These are phyloP conservation scores for Proisotoma minuta DNA, from an alignment of 2,888 invertebrate genomes.

Conservation along the genomic window DNA sequence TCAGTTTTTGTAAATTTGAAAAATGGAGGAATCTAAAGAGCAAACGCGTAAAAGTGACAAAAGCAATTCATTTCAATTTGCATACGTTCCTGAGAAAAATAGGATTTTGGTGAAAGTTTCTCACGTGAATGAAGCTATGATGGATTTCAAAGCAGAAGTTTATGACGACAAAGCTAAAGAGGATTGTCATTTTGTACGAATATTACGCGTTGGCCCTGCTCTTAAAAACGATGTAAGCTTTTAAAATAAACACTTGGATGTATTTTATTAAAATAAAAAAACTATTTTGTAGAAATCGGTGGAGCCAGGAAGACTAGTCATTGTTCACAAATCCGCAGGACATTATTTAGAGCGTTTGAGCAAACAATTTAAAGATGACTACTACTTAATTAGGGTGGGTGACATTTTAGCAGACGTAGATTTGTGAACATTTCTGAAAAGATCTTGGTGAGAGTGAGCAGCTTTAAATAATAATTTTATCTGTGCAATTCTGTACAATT, in stretches of 20 bases:
- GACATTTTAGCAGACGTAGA: constrained; percentile 29
- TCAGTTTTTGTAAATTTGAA: no score
- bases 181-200: constrained; percentile 30
- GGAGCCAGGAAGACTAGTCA: constrained; percentile 20
- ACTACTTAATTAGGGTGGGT: constrained; percentile 22
- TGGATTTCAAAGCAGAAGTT: constrained; percentile 20
- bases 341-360: constrained; percentile 21
- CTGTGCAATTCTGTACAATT: neutral
- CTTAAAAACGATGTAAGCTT: constrained; percentile 17
- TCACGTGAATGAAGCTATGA: constrained; percentile 25
- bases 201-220: constrained; percentile 23
- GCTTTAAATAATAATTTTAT: neutral
- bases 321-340: constrained; percentile 14
- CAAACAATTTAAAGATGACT: constrained; percentile 20
- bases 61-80: neutral
- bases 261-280: neutral
- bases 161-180: constrained; percentile 26
- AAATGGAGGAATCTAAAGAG: no score
- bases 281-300: constrained; percentile 15
- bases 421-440: no score
- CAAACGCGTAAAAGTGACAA: neutral
- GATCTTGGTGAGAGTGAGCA: neutral
- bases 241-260: neutral
- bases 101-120: constrained; percentile 26
- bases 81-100: neutral